Base-by-base conservation (phyloP, 2,888 invertebrate species). In the Pandemis heparana region DNA sequence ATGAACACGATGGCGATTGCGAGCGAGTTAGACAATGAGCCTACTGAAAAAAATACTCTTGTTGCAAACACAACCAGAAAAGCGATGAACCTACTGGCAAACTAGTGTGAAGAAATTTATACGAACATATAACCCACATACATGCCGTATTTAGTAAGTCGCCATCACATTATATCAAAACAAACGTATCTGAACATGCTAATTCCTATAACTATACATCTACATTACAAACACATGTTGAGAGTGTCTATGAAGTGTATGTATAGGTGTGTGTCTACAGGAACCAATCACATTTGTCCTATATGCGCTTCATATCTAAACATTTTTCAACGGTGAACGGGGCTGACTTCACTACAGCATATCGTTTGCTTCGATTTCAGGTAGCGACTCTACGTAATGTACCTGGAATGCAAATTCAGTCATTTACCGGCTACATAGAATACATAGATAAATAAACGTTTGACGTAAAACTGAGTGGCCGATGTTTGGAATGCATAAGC, bases 401-500 rank as follows among this genome's bases (percentile, higher is more conserved):
- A 2, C 23, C 18, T 23, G 56, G 12, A 56, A 9, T 23, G 23
- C 23, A 23, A 53, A 16, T 23, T 56, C 12, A 23, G 56, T 12
- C 56, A 23, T 56, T 63, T 39, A 23, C 38, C 12, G 59, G 7
- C 46, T 14, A 63, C 18, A 46, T 46, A 61, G 46, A 66, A 61
- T 14, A 63, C 18, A 63, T 46, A 61, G 46, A 66, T 65, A 66
- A 65, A 66, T 70, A 51, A 51, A 41, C 39, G 62, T 48, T 59
- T 75, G 63, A 71, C 16, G 41, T 70, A 64, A 75, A 63, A 69
- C 62, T 78, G 77, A 62, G 70, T 59, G 69, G 73, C 77, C 74
- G 74, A 81, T 79, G 76, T 79, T 77, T 79, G 78, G 79, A 79
- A 80, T 79, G 79, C 79, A 78, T 80, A 81, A 85, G 80, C 82